Conservation (phyloP, 2,888 invertebrate species). For the Palloptera scutellata region DNA sequence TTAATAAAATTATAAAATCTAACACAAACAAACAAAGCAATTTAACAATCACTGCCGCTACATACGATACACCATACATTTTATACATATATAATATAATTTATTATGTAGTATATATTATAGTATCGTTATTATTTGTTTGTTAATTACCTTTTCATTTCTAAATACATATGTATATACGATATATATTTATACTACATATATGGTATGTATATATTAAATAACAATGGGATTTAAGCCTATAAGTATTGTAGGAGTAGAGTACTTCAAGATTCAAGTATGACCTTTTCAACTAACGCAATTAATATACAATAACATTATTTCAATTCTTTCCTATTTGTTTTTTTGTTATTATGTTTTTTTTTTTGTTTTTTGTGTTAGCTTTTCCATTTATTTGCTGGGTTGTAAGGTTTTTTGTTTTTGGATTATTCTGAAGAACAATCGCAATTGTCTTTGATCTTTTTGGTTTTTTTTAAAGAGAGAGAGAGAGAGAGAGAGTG, state of each 20-base stretch:
- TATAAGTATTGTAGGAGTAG: constrained; percentile 23
- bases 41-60: constrained; percentile 60
- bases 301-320: too few species aligned
- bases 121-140: constrained; percentile 7
- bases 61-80: constrained; percentile 39
- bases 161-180: constrained; percentile 4
- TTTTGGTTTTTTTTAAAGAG: constrained; percentile 24
- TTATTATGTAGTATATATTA: constrained; percentile 22
- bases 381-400: constrained; percentile 22
- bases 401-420: constrained; percentile 23
- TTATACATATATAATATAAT: constrained; percentile 22
- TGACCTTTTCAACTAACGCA: too few species aligned
- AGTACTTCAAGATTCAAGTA: constrained; percentile 15
- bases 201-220: constrained; percentile 26
- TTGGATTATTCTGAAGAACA: constrained; percentile 8
- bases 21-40: constrained; percentile 59
- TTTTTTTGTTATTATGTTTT: constrained; percentile 2
- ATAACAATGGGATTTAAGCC: constrained; percentile 30
- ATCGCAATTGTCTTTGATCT: too few species aligned
- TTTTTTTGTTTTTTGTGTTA: constrained; percentile 15
- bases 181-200: constrained; percentile 13
- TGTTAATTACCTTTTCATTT: constrained; percentile 4
- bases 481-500: constrained; percentile 2
- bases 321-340: too few species aligned
- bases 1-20: constrained; percentile 56